These are phyloP conservation scores for Cheirogaleus major DNA, from an alignment of 2,797 vertebrate genomes.

Conservation along the genomic window DNA sequence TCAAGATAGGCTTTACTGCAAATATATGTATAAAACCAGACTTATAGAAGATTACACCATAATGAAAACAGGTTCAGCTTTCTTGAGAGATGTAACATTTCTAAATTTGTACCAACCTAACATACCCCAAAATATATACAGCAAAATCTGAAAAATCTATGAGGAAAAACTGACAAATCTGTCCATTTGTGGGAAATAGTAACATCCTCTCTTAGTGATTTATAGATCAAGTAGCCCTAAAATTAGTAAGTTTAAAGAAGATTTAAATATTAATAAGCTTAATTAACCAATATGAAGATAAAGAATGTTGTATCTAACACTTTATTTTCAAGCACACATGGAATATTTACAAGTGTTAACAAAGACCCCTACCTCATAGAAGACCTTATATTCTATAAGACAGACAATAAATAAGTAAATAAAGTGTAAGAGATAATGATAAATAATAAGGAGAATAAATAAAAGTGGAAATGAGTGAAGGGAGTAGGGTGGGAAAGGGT, in stretches of 20 bases:
- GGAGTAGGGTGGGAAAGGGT: background rate
- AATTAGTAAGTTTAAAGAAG: background rate
- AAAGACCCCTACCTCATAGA: background rate
- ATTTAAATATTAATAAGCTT: background rate
- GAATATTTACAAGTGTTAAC: background rate
- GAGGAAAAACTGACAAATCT: background rate
- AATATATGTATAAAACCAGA: background rate
- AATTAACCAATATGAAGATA: background rate
- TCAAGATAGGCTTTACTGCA: background rate
- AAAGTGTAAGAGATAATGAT: background rate
- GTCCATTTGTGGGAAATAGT: background rate
- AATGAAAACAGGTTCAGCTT: background rate
- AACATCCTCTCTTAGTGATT: background rate
- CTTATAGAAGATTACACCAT: background rate
- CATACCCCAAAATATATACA: background rate
- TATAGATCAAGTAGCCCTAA: background rate
- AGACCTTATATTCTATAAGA: background rate
- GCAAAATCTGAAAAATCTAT: background rate
- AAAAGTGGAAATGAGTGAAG: background rate
- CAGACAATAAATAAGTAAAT: background rate
- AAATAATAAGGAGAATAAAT: background rate
- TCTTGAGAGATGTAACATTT: background rate
- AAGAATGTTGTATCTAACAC: background rate
- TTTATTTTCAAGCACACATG: background rate
- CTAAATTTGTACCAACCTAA: background rate